Percentiles rank a stretch among this genome's conserved stretches.
These are phyloP conservation scores for Cerceris rybyensis DNA, from an alignment of 2,888 invertebrate species.

Conservation along the genomic window DNA sequence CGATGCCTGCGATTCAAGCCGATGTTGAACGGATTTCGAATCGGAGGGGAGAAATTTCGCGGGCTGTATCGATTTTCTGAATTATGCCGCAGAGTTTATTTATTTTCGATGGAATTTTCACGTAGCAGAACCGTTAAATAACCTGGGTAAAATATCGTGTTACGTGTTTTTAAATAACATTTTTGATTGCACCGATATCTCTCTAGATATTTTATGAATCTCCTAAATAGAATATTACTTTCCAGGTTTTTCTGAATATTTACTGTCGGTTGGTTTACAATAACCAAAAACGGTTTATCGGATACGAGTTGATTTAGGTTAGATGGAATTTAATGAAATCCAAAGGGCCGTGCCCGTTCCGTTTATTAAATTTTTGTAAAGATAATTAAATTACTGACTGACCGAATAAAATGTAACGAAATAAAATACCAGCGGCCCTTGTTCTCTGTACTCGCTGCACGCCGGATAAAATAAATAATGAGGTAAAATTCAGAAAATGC, in stretches of 20 bases:
- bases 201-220: neutral
- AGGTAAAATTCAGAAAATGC: conserved; percentile 37
- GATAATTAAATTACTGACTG: conserved; percentile 33
- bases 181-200: conserved; percentile 21
- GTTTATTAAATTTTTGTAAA: conserved; percentile 42
- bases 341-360: conserved; percentile 18
- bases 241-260: neutral
- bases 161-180: conserved; percentile 30
- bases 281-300: conserved; percentile 35
- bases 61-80: neutral
- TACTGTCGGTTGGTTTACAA: neutral
- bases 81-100: neutral
- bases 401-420: conserved; percentile 32
- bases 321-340: conserved; percentile 27
- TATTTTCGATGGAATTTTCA: neutral
- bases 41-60: no score
- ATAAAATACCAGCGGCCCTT: conserved; percentile 34
- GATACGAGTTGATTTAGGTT: conserved; percentile 40
- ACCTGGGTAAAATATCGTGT: conserved; percentile 19
- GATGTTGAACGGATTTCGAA: no score
- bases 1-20: no score
- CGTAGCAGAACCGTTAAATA: conserved; percentile 6
- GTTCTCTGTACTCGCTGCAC: neutral
- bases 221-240: neutral
- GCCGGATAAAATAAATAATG: conserved; percentile 36